A percentile compares a stretch with the other conserved stretches of the same genome.
Evolutionary conservation across 1,140 invertebrate genomes (phyloP).

Genomic region (Dreissena polymorpha): DNA sequence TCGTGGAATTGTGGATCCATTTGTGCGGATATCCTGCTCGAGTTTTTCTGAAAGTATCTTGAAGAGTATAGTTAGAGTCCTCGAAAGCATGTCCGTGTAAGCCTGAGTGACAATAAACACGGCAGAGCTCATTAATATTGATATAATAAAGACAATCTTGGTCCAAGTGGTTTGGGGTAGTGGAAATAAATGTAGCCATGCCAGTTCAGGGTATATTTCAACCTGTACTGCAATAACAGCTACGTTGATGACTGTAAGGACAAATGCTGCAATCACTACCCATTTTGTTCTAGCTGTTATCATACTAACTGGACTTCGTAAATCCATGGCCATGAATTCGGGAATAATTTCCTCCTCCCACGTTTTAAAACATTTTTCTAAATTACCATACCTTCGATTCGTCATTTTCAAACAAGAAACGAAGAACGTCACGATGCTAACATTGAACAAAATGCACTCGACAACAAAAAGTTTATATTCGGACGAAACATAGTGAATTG

Average conservation of each 20-base stretch:
- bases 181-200: too few species aligned
- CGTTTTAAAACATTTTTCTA: not conserved
- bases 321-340: not conserved
- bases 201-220: too few species aligned
- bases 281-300: not conserved
- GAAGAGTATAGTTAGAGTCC: too few species aligned
- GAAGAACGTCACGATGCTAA: not conserved
- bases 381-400: conserved; percentile 5
- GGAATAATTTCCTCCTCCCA: conserved; percentile 23
- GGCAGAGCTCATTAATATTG: too few species aligned
- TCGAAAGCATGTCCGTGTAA: too few species aligned
- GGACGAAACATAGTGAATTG: conserved; percentile 4
- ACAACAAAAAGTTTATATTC: not conserved
- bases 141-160: too few species aligned
- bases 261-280: not conserved
- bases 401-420: not conserved
- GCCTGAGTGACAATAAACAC: too few species aligned
- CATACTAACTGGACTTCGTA: not conserved
- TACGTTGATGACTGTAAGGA: not conserved
- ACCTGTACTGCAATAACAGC: not conserved
- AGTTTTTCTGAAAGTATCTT: too few species aligned
- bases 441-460: not conserved
- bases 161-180: too few species aligned
- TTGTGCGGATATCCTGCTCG: too few species aligned
- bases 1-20: not conserved